phyloP scores from a whole-genome alignment of 1,140 invertebrate genomes.

The Lordiphosa collinella region DNA sequence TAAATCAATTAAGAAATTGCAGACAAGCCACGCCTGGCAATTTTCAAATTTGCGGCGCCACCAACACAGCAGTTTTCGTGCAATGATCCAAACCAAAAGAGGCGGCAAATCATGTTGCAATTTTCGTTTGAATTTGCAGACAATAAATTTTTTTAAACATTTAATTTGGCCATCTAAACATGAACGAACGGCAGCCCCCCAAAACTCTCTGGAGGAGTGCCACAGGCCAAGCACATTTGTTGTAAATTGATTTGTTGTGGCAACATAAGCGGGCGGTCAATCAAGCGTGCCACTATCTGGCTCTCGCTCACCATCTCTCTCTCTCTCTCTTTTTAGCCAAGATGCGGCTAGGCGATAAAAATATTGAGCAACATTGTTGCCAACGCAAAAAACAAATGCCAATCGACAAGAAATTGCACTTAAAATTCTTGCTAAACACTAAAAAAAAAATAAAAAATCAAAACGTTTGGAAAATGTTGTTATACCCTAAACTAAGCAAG shows the following conservation, averaged over 20 bases:
- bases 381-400: not conserved
- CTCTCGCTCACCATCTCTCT: slow-evolving; percentile 1
- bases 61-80: slow-evolving; percentile 42
- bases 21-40: slow-evolving; percentile 62
- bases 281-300: slow-evolving; percentile 51
- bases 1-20: slow-evolving; percentile 71
- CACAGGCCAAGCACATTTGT: slow-evolving; percentile 14
- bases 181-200: slow-evolving; percentile 28
- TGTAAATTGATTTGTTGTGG: slow-evolving; percentile 75
- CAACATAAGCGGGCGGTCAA: slow-evolving; percentile 67
- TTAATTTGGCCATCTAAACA: slow-evolving; percentile 48
- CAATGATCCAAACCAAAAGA: slow-evolving; percentile 28
- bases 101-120: slow-evolving; percentile 63
- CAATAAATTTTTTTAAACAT: slow-evolving; percentile 65
- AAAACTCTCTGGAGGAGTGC: not conserved
- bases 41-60: slow-evolving; percentile 73
- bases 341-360: slow-evolving; percentile 57
- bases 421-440: slow-evolving; percentile 57
- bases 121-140: slow-evolving; percentile 57
- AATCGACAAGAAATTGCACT: slow-evolving; percentile 68
- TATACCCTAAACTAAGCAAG: not conserved
- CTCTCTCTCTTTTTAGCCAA: slow-evolving; percentile 17
- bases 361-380: slow-evolving; percentile 60
- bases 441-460: not conserved
- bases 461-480: not conserved